These are phyloP conservation scores for Drosophila dives DNA, from an alignment of 2,888 invertebrate genomes.

Conservation along the genomic window DNA sequence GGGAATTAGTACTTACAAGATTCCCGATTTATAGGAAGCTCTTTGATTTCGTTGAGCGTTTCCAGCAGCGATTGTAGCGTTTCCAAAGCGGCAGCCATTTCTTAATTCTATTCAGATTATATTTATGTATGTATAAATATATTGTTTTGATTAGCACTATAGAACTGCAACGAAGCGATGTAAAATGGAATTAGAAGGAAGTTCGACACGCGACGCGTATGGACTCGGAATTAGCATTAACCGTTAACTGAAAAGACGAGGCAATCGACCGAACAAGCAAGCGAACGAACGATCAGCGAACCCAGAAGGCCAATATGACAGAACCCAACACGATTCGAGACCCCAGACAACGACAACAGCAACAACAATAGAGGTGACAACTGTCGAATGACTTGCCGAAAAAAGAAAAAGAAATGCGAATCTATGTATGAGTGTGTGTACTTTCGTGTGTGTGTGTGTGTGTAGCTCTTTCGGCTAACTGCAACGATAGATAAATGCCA, in stretches of 20 bases:
- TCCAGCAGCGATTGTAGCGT: conserved; percentile 74
- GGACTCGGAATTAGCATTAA: conserved; percentile 68
- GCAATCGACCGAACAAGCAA: conserved; percentile 36
- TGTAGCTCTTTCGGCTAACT: conserved; percentile 17
- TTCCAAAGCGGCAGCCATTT: conserved; percentile 81
- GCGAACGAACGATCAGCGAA: conserved; percentile 57
- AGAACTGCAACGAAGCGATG: conserved; percentile 43
- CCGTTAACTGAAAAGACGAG: conserved; percentile 70
- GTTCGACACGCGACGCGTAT: conserved; percentile 61
- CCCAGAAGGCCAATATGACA: conserved; percentile 18
- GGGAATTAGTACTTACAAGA: conserved; percentile 76
- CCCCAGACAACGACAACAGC: conserved; percentile 29
- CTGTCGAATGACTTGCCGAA: conserved; percentile 47
- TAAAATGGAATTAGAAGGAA: conserved; percentile 42
- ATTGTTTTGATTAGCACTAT: conserved; percentile 24
- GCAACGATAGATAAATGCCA: conserved; percentile 29
- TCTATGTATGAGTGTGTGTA: conserved; percentile 5
- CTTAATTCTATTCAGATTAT: conserved; percentile 42
- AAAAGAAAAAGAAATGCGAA: conserved; percentile 14
- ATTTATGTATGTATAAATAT: conserved; percentile 22
- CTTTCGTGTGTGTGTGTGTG: not conserved
- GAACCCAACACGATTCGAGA: not conserved
- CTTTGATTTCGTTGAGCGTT: conserved; percentile 75
- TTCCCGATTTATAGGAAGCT: conserved; percentile 80
- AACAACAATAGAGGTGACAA: conserved; percentile 12